A percentile compares a stretch with the other conserved stretches of the same genome.
Evolutionary conservation across 2,113 vertebrate genomes (phyloP).

Genomic region (Baryphthengus martii): DNA sequence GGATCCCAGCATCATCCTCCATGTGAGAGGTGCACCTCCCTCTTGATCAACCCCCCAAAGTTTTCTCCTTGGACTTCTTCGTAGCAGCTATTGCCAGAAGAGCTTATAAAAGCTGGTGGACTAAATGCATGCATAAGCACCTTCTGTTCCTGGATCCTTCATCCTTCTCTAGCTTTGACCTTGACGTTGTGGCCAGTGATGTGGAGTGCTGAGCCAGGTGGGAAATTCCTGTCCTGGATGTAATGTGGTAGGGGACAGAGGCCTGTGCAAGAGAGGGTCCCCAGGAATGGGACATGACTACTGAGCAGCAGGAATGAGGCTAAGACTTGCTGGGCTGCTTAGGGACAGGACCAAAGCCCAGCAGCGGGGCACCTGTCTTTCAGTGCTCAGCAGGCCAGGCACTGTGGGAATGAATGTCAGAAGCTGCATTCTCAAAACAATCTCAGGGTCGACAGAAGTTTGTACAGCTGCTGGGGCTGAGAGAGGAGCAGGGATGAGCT

Average conservation of each 20-base stretch:
- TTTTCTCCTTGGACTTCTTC: neutral
- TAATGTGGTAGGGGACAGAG: neutral
- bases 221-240: neutral
- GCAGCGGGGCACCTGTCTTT: neutral
- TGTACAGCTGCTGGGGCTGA: neutral
- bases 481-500: neutral
- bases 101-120: neutral
- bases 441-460: neutral
- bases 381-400: neutral
- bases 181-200: accelerated
- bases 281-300: neutral
- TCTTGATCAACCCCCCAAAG: neutral
- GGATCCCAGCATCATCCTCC: neutral
- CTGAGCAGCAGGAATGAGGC: neutral
- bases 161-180: neutral
- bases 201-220: neutral
- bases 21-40: neutral
- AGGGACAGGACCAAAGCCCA: neutral
- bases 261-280: neutral
- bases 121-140: neutral
- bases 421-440: neutral
- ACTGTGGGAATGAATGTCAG: neutral
- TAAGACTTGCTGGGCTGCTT: neutral
- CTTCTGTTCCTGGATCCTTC: neutral
- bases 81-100: neutral